Evolutionary conservation across 2,797 vertebrate genomes (phyloP).

Genomic region (Lithobates pipiens): DNA sequence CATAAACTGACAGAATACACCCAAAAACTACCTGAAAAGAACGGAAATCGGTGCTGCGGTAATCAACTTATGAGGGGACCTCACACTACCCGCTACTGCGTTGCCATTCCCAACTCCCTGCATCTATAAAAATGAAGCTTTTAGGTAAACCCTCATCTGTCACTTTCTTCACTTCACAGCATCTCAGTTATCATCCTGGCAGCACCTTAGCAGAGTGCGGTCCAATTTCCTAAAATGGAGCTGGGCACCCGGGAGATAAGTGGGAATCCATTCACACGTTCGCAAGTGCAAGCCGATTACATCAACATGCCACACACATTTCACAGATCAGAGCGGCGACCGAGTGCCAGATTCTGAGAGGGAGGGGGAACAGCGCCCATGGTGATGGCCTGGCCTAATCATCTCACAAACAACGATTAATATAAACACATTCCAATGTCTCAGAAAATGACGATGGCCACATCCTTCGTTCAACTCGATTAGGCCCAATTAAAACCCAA

Average conservation of each 20-base stretch:
- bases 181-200: conserved; percentile 21
- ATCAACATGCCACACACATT: conserved; percentile 13
- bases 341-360: no score
- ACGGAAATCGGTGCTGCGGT: no score
- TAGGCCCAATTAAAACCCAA: no score
- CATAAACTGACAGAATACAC: no score
- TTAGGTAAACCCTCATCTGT: conserved; percentile 15
- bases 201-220: neutral
- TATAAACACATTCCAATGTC: no score
- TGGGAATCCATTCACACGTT: neutral
- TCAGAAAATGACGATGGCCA: no score
- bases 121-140: neutral
- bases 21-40: no score
- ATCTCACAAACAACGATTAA: no score
- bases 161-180: conserved; percentile 22
- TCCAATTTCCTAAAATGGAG: conserved; percentile 15
- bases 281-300: conserved; percentile 7
- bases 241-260: neutral
- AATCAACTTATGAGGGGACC: neutral
- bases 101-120: neutral
- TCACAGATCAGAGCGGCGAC: neutral
- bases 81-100: neutral
- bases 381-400: no score
- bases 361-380: no score
- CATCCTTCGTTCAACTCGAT: no score